Evolutionary conservation across 2,113 vertebrate species (phyloP).

Genomic region (Oreocharis arfaki): DNA sequence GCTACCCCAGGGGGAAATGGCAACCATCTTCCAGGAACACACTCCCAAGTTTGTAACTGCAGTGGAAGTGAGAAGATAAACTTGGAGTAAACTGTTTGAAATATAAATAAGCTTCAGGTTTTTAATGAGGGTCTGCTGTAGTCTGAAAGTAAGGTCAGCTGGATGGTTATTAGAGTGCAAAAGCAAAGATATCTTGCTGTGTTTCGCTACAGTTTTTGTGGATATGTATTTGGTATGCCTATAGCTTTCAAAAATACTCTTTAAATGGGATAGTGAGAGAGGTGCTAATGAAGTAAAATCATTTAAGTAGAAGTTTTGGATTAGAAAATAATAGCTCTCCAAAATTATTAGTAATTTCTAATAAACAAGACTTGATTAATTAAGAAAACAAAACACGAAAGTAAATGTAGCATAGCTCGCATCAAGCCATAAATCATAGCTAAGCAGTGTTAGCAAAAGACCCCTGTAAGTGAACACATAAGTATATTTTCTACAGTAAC

Average conservation of each 20-base stretch:
- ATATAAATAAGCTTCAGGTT: background rate
- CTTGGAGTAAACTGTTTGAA: background rate
- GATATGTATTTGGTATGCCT: background rate
- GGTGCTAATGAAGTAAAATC: background rate
- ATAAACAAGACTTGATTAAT: background rate
- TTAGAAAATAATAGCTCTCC: background rate
- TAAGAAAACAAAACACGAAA: background rate
- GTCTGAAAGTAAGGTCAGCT: background rate
- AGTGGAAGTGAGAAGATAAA: background rate
- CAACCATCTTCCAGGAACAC: background rate
- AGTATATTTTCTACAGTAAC: background rate
- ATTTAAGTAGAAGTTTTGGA: background rate
- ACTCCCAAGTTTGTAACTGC: background rate
- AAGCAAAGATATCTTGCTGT: background rate
- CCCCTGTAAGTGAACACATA: background rate
- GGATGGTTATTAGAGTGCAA: background rate
- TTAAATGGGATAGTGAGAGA: background rate
- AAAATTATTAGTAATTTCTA: background rate
- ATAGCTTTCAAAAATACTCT: background rate
- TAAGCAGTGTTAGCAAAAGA: background rate
- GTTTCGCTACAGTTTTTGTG: background rate
- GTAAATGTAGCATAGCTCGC: background rate
- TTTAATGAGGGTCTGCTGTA: background rate
- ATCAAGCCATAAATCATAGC: background rate
- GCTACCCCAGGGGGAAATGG: rapidly evolving